phyloP scores from a whole-genome alignment of 2,797 vertebrate species.

The Mormyrus hasselquistii region DNA sequence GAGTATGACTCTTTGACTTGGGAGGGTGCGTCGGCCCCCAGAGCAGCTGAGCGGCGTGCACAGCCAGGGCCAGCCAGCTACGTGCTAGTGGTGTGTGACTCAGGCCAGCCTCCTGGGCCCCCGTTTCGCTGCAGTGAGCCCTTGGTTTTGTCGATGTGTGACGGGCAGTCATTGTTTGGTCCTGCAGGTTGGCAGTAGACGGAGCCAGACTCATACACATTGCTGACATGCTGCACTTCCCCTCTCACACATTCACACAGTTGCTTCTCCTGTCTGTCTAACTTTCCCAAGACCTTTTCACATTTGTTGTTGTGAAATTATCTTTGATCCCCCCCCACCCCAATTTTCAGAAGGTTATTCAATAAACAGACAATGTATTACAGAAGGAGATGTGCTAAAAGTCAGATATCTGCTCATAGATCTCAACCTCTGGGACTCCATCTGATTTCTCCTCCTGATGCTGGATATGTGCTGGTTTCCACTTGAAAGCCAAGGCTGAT shows the following conservation, averaged over 20 bases:
- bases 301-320: background rate
- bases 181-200: background rate
- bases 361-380: background rate
- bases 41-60: background rate
- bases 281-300: constrained; percentile 2
- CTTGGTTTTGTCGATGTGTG: background rate
- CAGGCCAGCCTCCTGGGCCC: background rate
- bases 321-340: background rate
- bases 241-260: background rate
- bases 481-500: background rate
- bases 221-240: background rate
- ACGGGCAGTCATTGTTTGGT: background rate
- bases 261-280: background rate
- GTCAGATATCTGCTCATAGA: background rate
- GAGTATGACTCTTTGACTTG: background rate
- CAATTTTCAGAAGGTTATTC: background rate
- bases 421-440: background rate
- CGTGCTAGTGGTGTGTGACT: background rate
- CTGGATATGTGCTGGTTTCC: background rate
- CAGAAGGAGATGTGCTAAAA: background rate
- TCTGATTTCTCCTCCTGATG: background rate
- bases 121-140: background rate
- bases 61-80: background rate
- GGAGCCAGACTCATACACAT: background rate
- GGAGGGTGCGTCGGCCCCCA: background rate